Conservation (phyloP, 1,140 invertebrate genomes). For the Drosophila nigromelanica region DNA sequence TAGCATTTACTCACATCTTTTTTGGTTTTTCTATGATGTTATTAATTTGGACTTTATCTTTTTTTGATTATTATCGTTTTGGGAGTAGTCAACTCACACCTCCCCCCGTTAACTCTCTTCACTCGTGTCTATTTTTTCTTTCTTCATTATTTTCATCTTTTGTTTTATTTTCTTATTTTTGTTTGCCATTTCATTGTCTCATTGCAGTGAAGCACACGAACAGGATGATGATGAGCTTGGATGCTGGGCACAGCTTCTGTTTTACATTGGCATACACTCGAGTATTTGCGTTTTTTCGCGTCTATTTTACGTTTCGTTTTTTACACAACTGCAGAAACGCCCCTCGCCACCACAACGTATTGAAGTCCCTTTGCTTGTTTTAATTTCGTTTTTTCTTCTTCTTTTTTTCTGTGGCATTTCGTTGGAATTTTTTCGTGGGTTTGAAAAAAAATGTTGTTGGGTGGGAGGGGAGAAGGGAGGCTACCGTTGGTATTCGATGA, state of each 20-base stretch:
- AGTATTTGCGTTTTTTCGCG: constrained; percentile 61
- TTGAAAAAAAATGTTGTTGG: background rate
- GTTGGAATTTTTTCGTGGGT: constrained; percentile 13
- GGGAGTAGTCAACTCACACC: no score
- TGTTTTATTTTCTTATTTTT: constrained; percentile 11
- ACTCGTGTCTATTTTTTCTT: constrained; percentile 35
- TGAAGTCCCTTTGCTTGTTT: constrained; percentile 49
- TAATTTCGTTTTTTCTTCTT: constrained; percentile 68
- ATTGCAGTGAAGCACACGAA: constrained; percentile 24
- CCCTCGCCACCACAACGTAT: constrained; percentile 17
- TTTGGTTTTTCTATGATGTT: no score
- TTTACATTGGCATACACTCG: constrained; percentile 63
- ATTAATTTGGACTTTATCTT: no score
- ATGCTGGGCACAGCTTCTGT: constrained; percentile 39
- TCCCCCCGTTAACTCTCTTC: constrained; percentile 2
- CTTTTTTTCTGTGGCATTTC: constrained; percentile 39
- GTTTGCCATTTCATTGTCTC: constrained; percentile 59
- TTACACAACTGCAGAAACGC: constrained; percentile 12
- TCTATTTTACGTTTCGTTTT: background rate
- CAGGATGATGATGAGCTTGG: constrained; percentile 21
- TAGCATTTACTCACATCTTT: constrained; percentile 1
- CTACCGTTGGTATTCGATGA: constrained; percentile 41
- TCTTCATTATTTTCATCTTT: constrained; percentile 37
- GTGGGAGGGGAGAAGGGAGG: background rate
- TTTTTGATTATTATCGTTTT: no score